These are phyloP conservation scores for Dasysyrphus tricinctus DNA, from an alignment of 2,888 invertebrate genomes.

Conservation along the genomic window DNA sequence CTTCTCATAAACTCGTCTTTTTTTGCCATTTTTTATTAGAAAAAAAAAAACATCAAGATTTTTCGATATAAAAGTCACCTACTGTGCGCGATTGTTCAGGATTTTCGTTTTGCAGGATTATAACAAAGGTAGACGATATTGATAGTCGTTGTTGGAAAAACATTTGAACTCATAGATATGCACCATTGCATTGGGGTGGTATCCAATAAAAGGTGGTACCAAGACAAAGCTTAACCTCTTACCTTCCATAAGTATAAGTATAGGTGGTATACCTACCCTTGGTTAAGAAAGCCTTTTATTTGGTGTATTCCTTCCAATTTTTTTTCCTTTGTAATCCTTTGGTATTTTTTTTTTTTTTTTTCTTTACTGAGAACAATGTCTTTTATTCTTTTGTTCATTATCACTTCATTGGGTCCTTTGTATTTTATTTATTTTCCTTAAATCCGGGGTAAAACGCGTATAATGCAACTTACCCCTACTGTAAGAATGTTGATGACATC, in stretches of 20 bases:
- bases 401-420: constrained; percentile 59
- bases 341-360: constrained; percentile 18
- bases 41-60: constrained; percentile 18
- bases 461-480: background rate
- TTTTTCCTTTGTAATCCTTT: constrained; percentile 1
- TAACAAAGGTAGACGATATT: constrained; percentile 39
- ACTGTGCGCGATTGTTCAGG: constrained; percentile 64
- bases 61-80: constrained; percentile 57
- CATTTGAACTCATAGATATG: background rate
- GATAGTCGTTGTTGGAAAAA: constrained; percentile 37
- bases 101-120: constrained; percentile 20
- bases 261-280: background rate
- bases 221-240: constrained; percentile 39
- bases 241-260: too few relatives aligned
- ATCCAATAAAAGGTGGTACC: background rate
- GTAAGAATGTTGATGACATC: constrained; percentile 54
- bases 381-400: constrained; percentile 43
- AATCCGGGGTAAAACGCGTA: constrained; percentile 1
- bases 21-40: too few relatives aligned
- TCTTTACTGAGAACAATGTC: constrained; percentile 11
- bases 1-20: too few relatives aligned
- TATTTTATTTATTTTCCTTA: background rate
- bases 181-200: background rate
- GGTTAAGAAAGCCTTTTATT: constrained; percentile 14
- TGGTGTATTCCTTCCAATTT: background rate